A percentile compares a stretch with the other conserved stretches of the same genome.
phyloP scores from a whole-genome alignment of 2,888 invertebrate species.

The Hirtodrosophila confusa region DNA sequence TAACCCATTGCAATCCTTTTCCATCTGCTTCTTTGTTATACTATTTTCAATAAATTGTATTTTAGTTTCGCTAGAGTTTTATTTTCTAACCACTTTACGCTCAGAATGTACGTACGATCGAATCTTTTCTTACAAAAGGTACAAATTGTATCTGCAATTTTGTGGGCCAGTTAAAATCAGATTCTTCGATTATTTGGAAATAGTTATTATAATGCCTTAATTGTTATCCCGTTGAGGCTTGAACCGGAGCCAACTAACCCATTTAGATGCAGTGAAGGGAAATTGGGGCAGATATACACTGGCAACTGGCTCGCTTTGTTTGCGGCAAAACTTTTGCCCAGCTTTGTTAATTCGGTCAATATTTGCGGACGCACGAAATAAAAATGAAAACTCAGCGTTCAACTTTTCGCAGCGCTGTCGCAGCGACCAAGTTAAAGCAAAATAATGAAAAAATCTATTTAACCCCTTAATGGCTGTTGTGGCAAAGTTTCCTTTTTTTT shows the following conservation, averaged over 20 bases:
- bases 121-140: constrained; percentile 10
- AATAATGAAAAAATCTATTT: constrained; percentile 70
- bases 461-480: constrained; percentile 76
- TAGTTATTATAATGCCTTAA: constrained; percentile 32
- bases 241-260: constrained; percentile 29
- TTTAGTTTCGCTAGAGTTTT: constrained; percentile 9
- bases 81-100: constrained; percentile 14
- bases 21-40: constrained; percentile 2
- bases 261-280: constrained; percentile 17
- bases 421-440: constrained; percentile 46
- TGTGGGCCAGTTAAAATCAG: constrained; percentile 23
- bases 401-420: constrained; percentile 65
- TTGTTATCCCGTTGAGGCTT: constrained; percentile 51
- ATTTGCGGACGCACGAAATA: constrained; percentile 81
- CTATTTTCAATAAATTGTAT: constrained; percentile 31
- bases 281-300: constrained; percentile 7
- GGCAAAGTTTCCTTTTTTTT: constrained; percentile 45
- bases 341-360: constrained; percentile 82
- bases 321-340: constrained; percentile 63
- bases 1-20: constrained; percentile 6
- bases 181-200: neutral
- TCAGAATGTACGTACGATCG: neutral
- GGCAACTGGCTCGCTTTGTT: constrained; percentile 52
- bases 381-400: constrained; percentile 77
- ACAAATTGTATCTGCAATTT: constrained; percentile 37